These are phyloP conservation scores for Sylvilagus bachmani DNA, from an alignment of 2,113 vertebrate genomes.

Conservation along the genomic window DNA sequence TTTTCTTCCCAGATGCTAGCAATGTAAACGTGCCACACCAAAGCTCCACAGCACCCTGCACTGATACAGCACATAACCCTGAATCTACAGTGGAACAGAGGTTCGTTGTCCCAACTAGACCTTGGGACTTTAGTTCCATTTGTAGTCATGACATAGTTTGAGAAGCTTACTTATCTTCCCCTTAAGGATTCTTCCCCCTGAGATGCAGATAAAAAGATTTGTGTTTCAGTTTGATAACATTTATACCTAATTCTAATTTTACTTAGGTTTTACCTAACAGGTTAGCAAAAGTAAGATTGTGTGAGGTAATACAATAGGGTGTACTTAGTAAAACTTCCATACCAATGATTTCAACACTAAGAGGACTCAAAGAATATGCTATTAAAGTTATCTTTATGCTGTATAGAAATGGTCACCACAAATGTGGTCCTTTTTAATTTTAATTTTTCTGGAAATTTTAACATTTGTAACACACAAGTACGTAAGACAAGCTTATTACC, in stretches of 20 bases:
- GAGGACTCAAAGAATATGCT: not conserved
- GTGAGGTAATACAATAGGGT: not conserved
- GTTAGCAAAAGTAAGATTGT: slow-evolving; percentile 35
- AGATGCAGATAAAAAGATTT: not conserved
- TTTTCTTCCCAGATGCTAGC: slow-evolving; percentile 47
- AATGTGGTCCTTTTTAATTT: slow-evolving; percentile 26
- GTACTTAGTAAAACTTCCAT: too few relatives aligned
- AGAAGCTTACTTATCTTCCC: not conserved
- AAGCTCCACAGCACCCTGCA: slow-evolving; percentile 45
- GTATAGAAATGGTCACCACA: slow-evolving; percentile 28
- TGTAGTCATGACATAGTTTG: not conserved
- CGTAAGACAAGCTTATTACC: not conserved
- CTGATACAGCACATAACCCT: slow-evolving; percentile 56
- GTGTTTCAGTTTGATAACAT: not conserved
- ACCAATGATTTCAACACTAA: too few relatives aligned
- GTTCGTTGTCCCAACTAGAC: not conserved
- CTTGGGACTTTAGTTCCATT: slow-evolving; percentile 22
- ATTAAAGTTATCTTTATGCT: slow-evolving; percentile 27
- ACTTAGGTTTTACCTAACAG: not conserved
- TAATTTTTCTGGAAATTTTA: slow-evolving; percentile 46
- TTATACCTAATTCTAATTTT: slow-evolving; percentile 40
- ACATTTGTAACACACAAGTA: not conserved
- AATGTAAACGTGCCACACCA: slow-evolving; percentile 7
- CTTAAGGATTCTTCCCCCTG: not conserved
- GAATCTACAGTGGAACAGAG: slow-evolving; percentile 21